Base-by-base conservation (phyloP, 2,797 vertebrate genomes). In the Neolamprologus multifasciatus region DNA sequence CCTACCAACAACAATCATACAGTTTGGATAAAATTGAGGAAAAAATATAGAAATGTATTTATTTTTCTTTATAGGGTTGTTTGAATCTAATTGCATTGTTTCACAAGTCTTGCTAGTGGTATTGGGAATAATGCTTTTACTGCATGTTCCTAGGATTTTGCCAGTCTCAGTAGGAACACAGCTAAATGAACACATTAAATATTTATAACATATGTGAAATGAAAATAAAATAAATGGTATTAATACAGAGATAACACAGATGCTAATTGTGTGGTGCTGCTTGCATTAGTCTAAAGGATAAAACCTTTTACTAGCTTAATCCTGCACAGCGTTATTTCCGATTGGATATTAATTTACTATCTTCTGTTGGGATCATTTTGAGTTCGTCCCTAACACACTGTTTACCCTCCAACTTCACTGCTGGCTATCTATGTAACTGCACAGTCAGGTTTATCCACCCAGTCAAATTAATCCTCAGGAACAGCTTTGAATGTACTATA, bases 391-490 rank as follows among this genome's bases (percentile, higher is more conserved):
- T 77, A 83, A 81, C 45, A 81, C 52, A 83, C 38, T 89, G 86
- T 92, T 94, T 90, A 88, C 85, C 80, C 57, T 85, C 80, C 48
- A 93, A 88, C 74, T 84, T 91, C 64, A 88, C 86, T 83, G 86
- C 86, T 89, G 88, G 89, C 84, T 88, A 87, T 92, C 83, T 85
- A 57, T 85, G 83, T 81, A 85, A 89, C 57, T 83, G 87, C 86
- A 88, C 86, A 81, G 88, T 91, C 86, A 84, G 87, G 81, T 94
- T 93, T 93, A 91, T 87, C 88, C 86, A 88, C 45, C 84, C 76
- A 93, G 87, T 92, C 83, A 91, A 88, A 91, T 89, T 89, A 92
- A 93, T 94, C 87, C 88, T 83, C 82, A 55, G 86, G 82, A 91
- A 84, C 86, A 86, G 82, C 85, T 93, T 91, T 93, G 85, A 90